phyloP scores from a whole-genome alignment of 2,113 vertebrate genomes.

The Oryzias celebensis region DNA sequence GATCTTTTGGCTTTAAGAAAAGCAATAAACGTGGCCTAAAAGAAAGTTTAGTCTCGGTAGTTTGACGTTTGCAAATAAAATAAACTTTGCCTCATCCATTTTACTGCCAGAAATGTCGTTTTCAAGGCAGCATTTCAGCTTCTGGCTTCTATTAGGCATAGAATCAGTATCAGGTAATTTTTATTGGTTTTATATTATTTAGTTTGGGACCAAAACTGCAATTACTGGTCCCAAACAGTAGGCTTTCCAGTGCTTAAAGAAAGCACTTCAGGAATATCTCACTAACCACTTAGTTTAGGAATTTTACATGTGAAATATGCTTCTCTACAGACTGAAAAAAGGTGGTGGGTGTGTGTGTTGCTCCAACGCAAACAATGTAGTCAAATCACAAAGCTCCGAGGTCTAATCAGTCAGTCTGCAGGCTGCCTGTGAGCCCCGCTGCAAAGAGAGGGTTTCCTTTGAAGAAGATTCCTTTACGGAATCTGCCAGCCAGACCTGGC shows the following conservation, averaged over 20 bases:
- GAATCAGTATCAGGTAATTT: slow-evolving; percentile 7
- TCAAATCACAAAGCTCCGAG: slow-evolving; percentile 58
- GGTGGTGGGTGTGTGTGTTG: slow-evolving; percentile 8
- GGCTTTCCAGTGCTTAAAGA: slow-evolving; percentile 11
- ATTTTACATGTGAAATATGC: slow-evolving; percentile 29
- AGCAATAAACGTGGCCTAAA: too few relatives aligned
- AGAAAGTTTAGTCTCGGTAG: too few relatives aligned
- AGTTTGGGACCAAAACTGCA: too few relatives aligned
- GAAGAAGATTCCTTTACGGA: slow-evolving; percentile 13
- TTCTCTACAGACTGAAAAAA: slow-evolving; percentile 33
- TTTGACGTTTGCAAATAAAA: neutral
- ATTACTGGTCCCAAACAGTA: slow-evolving; percentile 33
- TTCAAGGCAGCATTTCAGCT: slow-evolving; percentile 5
- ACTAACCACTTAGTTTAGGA: slow-evolving; percentile 19
- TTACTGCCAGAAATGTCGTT: neutral
- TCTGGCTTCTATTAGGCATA: slow-evolving; percentile 6
- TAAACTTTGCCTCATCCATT: neutral
- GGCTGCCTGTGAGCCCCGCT: slow-evolving; percentile 35
- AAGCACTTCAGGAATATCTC: slow-evolving; percentile 14
- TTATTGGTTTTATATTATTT: slow-evolving; percentile 13
- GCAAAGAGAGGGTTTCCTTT: slow-evolving; percentile 10
- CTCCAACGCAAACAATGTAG: slow-evolving; percentile 60
- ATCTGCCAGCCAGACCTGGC: slow-evolving; percentile 18
- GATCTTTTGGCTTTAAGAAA: too few relatives aligned
- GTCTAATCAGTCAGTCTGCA: slow-evolving; percentile 67